Evolutionary conservation across 2,888 invertebrate species (phyloP), one percentile per base, ranked within the genome.

Genomic region (Homarus gammarus): DNA sequence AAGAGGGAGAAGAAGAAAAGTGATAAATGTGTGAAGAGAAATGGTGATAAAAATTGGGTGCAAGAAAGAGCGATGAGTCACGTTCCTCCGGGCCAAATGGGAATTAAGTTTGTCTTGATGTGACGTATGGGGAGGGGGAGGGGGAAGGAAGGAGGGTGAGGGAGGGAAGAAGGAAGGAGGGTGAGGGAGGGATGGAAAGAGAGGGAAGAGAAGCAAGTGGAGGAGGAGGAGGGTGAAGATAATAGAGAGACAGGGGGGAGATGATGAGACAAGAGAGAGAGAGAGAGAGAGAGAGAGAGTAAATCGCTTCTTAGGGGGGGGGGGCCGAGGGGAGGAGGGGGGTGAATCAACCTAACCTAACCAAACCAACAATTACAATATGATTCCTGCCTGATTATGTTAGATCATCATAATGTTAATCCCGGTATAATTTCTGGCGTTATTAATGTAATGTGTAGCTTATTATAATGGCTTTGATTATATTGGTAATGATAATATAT

Each of bases 51-150:
- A 22, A 40, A 38, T 15, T 31, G 36, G 36, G 49, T 72, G 33
- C 22, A 38, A 73, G 73, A 22, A 38, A 73, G 64, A 82, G 68
- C 82, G 82, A 82, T 82, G 82, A 82, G 44, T 81, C 81, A 81
- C 82, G 49, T 70, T 27, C 49, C 82, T 44, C 44, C 18, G 33
- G 70, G 70, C 64, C 12, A 31, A 82, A 38, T 49, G n/a, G 82
- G 70, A 82, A 82, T 82, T 82, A 70, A 82, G 82, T 82, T 82
- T 82, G 70, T 82, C 82, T 81, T 82, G 82, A 68, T 82, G 70
- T 82, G 82, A 82, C 70, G 44, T 40, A 44, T 12, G 49, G 31
- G 12, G 49, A 31, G 44, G 33, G 82, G 31, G 31, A 31, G 15
- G 51, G 33, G 33, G 78, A 78, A 51, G 49, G 27, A 31, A 31